Evolutionary conservation across 2,113 vertebrate genomes (phyloP), one percentile per base, ranked within the genome.

Genomic region (Zapornia atra): DNA sequence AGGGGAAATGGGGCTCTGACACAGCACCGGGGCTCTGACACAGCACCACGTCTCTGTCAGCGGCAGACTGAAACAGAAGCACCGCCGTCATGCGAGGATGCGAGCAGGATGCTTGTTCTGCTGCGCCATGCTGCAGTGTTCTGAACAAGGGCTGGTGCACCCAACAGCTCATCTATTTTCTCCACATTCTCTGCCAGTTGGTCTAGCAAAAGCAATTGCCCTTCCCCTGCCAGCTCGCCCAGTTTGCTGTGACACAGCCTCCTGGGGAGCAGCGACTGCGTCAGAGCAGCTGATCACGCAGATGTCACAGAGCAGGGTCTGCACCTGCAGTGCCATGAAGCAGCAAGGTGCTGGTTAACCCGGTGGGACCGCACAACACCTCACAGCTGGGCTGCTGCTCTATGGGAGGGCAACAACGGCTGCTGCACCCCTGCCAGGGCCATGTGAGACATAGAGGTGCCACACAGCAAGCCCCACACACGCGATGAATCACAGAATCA

Each of bases 361-460:
- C 16, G 29, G 24, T n/a, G 59, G 51, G 66, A 57, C 46, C 9
- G 0, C 4, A 22, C 17, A 14, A 40, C 33, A 42, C 50, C 2
- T 11, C 3, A 1, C 51, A 54, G 28, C 54, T 42, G 34, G 46
- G 38, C 31, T 53, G 70, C 69, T 42, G 42, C 19, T 20, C 46
- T 5, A 16, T 40, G 3, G 70, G 44, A 71, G 51, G 36, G 61
- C 68, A 79, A 66, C 53, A 20, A 48, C 65, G 70, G 24, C 40
- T 60, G 38, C 10, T 4, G 8, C 5, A 20, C 54, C 17, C 38
- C 54, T 53, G 38, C 42, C 59, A 18, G 24, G 50, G 48, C 8
- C 6, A n/a, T 3, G 7, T 3, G 33, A 33, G 51, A 6, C 4
- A 1, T 10, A 2, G 1, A 24, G 9, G 26, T 65, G 80, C 26